phyloP scores from a whole-genome alignment of 2,888 invertebrate species.

The Lamellibrachia satsuma region DNA sequence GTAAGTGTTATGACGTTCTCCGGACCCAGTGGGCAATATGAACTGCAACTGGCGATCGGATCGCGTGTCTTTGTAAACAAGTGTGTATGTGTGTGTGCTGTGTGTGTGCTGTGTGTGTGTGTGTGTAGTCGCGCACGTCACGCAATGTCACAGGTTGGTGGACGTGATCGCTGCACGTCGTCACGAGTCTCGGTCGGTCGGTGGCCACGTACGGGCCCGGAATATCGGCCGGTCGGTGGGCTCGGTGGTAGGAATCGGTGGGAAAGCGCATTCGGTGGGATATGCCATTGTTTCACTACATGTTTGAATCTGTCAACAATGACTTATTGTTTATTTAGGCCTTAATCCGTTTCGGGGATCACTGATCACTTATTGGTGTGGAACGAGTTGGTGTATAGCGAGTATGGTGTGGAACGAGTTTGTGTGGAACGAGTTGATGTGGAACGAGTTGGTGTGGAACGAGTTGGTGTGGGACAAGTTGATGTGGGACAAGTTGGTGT shows the following conservation, averaged over 20 bases:
- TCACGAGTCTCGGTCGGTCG: neutral
- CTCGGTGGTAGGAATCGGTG: no score
- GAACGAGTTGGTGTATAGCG: no score
- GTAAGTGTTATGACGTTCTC: neutral
- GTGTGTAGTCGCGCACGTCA: neutral
- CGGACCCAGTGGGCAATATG: neutral
- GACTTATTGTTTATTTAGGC: no score
- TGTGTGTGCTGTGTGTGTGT: neutral
- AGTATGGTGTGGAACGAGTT: no score
- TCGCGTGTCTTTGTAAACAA: conserved; percentile 9
- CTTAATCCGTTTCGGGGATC: no score
- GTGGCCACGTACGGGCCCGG: neutral
- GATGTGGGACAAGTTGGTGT: neutral
- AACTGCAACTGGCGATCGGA: neutral
- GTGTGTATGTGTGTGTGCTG: neutral
- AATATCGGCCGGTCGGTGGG: no score
- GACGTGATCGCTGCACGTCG: neutral
- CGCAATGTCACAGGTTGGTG: neutral
- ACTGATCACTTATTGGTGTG: no score
- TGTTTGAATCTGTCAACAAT: no score
- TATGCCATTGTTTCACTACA: no score
- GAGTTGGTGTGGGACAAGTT: neutral
- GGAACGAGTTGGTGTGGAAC: no score
- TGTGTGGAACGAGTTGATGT: no score
- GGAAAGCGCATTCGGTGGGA: no score